Base-by-base conservation (phyloP, 1,140 invertebrate species). In the Neodiprion fabricii region DNA sequence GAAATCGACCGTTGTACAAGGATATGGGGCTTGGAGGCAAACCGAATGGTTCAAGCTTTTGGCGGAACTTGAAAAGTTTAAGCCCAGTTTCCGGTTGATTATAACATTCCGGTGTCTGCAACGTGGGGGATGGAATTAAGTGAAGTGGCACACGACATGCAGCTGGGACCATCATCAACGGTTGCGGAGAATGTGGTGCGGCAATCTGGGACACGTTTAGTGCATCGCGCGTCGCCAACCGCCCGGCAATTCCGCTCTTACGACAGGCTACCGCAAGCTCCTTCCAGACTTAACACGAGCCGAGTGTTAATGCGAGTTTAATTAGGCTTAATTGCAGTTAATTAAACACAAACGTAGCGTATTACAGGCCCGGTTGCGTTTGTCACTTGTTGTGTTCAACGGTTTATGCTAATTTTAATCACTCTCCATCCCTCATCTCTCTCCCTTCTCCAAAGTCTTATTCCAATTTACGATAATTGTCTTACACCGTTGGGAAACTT, bases 241-340 rank as follows among this genome's bases (percentile, higher is more conserved):
- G 5, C 28, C 28, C 53, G 11, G 53, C 53, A 61, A 14, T 61
- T 61, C 53, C n/a, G 53, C 53, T 61, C 53, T 61, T 61, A 61
- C 53, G 53, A 61, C n/a, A 61, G 53, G 28, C 11, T 4, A 61
- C 53, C 53, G 53, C 53, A 61, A 61, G 11, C 28, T 40, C 28
- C 53, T 17, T 17, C 53, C 53, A 61, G 53, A 61, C 53, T 61
- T 61, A 61, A 61, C 53, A 21, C 40, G 11, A 12, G 3, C 17
- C 12, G 28, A 40, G 67, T 47, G 67, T 69, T 47, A 23, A 69
- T 69, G 14, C 40, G 14, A 11, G 69, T 71, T 76, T 73, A 73
- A 70, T 73, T 68, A 70, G 40, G 12, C 67, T 68, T 67, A 48
- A 73, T 75, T 65, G 68, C 66, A 73, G 53, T 74, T 65, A 48